Evolutionary conservation across 2,797 vertebrate species (phyloP).

Genomic region (Gephyroberyx darwinii): DNA sequence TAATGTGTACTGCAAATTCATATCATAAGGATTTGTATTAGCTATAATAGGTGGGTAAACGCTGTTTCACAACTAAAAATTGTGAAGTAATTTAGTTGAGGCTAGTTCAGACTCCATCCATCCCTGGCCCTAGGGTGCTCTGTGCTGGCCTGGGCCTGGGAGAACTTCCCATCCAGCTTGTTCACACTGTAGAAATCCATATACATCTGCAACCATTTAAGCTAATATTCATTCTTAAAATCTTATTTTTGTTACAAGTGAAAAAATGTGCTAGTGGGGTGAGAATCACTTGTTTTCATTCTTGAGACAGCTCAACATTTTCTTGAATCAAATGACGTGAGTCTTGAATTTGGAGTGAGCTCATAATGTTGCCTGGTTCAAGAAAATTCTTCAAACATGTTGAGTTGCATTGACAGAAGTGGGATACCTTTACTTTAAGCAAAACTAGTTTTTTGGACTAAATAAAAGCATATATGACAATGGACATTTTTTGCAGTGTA

Average conservation of each 20-base stretch:
- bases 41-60: neutral
- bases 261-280: neutral
- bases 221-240: neutral
- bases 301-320: too few relatives aligned
- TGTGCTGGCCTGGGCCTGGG: too few relatives aligned
- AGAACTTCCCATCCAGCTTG: neutral
- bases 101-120: neutral
- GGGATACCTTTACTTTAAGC: neutral
- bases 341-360: too few relatives aligned
- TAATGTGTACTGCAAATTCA: too few relatives aligned
- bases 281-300: neutral
- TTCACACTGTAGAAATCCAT: neutral
- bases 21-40: too few relatives aligned
- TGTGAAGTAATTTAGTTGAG: neutral
- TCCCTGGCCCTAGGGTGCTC: neutral
- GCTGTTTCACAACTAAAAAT: neutral
- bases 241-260: too few relatives aligned
- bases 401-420: too few relatives aligned
- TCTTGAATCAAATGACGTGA: too few relatives aligned
- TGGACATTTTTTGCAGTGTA: neutral
- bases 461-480: neutral
- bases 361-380: too few relatives aligned
- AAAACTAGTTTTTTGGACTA: neutral
- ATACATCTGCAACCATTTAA: slow-evolving; percentile 7
- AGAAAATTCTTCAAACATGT: too few relatives aligned